Evolutionary conservation across 23 tunicate species (phyloP), one percentile per base, ranked within the genome.

Genomic region (Clavelina lepadiformis): DNA sequence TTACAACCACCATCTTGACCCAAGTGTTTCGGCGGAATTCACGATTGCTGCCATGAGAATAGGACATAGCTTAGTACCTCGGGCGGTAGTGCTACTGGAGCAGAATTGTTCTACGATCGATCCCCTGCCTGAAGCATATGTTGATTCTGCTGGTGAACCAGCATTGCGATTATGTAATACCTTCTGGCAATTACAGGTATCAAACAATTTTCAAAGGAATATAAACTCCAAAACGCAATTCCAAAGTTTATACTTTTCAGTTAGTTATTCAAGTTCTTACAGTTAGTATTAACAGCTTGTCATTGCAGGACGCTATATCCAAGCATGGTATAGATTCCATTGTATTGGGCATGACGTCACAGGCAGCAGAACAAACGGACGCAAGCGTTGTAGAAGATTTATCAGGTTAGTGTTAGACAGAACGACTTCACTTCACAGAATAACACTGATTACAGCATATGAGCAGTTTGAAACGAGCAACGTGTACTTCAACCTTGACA

Each of bases 141-240:
- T 61, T 3, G 51, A 34, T 20, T 89, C 97, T 0, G 83, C 89
- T 3, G 97, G 97, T 33, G 97, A 89, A 52, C 84, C 97, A 1
- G 97, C 97, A 23, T 38, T 89, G 69, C 33, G 97, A 50, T 61
- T 89, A 31, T 89, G 97, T 77, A 77, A 89, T 60, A 75, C 89
- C 13, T 89, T 81, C 31, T 89, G 88, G 82, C 75, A 71, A 58
- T 37, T 89, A 5, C 97, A 89, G 83, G 97, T 89, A 19, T n/a
- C n/a, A n/a, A n/a, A n/a, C n/a, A n/a, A 24, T 44, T 44, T 44
- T 18, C 13, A 13, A 18, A 13, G 50, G 13, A 44, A 44, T 13
- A 44, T 13, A 13, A n/a, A n/a, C n/a, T n/a, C n/a, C n/a, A n/a
- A n/a, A n/a, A n/a, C n/a, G n/a, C n/a, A n/a, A n/a, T n/a, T n/a